Base-by-base conservation (phyloP, 2,113 vertebrate species). In the Vimba vimba region DNA sequence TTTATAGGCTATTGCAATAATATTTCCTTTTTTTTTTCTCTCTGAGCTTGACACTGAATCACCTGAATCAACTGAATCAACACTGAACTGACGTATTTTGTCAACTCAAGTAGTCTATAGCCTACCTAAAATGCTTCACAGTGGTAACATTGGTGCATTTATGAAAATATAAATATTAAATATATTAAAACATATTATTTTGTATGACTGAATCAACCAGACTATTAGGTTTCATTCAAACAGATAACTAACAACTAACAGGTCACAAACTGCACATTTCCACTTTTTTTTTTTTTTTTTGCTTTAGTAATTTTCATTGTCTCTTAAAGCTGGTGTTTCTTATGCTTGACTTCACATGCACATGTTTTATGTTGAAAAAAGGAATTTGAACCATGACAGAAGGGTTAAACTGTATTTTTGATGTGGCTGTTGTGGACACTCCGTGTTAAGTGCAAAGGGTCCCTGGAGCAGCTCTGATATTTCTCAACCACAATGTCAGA, bases 381-480 rank as follows among this genome's bases (percentile, higher is more conserved):
- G 71, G 11, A 25, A 13, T 47, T 52, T 76, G 47, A 77, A 77
- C 73, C 17, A 77, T 30, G 19, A 36, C 1, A 0, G 33, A 39
- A 23, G 68, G 33, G 68, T 43, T 43, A 2, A 11, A 55, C 25
- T 77, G 45, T 55, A 47, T 25, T 47, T 75, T 75, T 74, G 30
- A 68, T 73, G 21, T 74, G 66, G 19, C 9, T 66, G 39, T 78
- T 59, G 19, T 79, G 55, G 39, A 60, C 27, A 33, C 47, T 23
- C 21, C 68, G 59, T 75, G 66, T 33, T 68, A 86, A 86, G 76
- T 43, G 57, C 33, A 68, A 82, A 82, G 30, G 71, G n/a, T 86
- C 81, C 47, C 76, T 77, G n/a, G 19, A 86, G 59, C 36, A 50
- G 36, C 27, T 68, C 25, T 84, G 76, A 84, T 77, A 86, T 88